These are phyloP conservation scores for Pogonocherus hispidulus DNA, from an alignment of 2,888 invertebrate species.

Conservation along the genomic window DNA sequence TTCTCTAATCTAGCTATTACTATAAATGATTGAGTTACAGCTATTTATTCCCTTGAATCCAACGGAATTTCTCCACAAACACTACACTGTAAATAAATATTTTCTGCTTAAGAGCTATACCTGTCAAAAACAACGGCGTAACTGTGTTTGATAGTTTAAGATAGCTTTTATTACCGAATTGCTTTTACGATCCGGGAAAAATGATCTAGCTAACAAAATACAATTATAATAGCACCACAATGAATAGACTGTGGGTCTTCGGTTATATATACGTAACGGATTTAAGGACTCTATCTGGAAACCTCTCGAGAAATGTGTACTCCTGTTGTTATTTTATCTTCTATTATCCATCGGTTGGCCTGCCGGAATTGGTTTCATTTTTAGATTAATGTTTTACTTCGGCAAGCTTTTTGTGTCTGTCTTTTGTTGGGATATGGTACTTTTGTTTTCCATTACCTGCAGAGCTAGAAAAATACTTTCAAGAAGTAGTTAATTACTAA, in stretches of 20 bases:
- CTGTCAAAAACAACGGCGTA: too few species aligned
- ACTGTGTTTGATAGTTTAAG: too few species aligned
- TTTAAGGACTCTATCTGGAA: constrained; percentile 55
- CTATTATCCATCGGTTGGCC: constrained; percentile 39
- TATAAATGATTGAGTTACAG: too few species aligned
- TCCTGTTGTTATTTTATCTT: constrained; percentile 49
- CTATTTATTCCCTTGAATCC: too few species aligned
- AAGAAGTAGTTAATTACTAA: too few species aligned
- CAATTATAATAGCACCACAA: constrained; percentile 42
- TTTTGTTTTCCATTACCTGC: constrained; percentile 11
- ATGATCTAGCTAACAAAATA: constrained; percentile 37
- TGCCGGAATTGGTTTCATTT: constrained; percentile 24
- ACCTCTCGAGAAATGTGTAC: constrained; percentile 53
- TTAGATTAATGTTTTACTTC: constrained; percentile 18
- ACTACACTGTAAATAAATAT: too few species aligned
- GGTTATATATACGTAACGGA: constrained; percentile 49
- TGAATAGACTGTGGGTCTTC: constrained; percentile 41
- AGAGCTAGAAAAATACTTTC: too few species aligned
- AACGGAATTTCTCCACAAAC: too few species aligned
- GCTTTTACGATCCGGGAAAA: constrained; percentile 5
- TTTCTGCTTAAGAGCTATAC: too few species aligned
- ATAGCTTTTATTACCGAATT: too few species aligned
- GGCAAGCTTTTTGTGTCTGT: constrained; percentile 10
- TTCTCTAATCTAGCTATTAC: too few species aligned
- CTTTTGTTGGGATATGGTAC: neutral